Evolutionary conservation across 1,140 invertebrate species (phyloP).

Genomic region (Sitobion miscanthi): DNA sequence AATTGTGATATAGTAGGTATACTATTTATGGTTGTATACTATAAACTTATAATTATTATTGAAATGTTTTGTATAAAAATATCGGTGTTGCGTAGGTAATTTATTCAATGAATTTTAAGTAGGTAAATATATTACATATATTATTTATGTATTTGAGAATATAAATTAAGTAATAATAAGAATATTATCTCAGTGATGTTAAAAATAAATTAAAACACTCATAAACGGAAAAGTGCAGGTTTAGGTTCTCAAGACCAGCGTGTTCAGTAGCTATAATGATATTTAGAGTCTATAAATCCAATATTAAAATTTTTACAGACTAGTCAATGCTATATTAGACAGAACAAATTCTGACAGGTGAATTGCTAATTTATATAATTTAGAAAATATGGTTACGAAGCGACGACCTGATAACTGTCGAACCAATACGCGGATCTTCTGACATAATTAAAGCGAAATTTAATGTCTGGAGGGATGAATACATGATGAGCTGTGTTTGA

Average conservation of each 20-base stretch:
- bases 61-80: conserved; percentile 5
- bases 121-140: background rate
- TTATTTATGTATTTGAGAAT: background rate
- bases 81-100: background rate
- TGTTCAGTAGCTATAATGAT: background rate
- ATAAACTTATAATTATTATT: background rate
- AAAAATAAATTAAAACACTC: background rate
- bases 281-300: background rate
- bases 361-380: background rate
- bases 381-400: background rate
- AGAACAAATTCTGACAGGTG: background rate
- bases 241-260: background rate
- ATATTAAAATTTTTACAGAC: no score
- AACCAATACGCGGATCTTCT: background rate
- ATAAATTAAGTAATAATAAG: background rate
- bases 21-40: background rate
- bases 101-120: background rate
- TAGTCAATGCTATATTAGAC: background rate
- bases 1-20: background rate
- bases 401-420: background rate
- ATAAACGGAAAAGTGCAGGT: background rate
- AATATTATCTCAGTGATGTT: background rate
- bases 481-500: background rate
- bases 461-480: background rate
- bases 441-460: background rate